A percentile compares a stretch with the other conserved stretches of the same genome.
These are phyloP conservation scores for Drosophila lacertosa DNA, from an alignment of 1,140 invertebrate species.

Conservation along the genomic window DNA sequence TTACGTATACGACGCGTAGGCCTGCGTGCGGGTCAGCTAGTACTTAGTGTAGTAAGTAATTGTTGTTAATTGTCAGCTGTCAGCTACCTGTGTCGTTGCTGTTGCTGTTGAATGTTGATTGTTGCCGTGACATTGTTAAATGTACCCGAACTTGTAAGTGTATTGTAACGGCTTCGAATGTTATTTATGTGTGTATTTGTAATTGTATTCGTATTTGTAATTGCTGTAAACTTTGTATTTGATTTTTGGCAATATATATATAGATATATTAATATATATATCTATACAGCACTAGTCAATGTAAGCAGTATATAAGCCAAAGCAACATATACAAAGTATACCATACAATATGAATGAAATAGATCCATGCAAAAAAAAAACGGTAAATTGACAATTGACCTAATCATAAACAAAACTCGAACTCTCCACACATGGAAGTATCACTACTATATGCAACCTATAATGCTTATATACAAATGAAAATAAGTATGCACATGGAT, in stretches of 20 bases:
- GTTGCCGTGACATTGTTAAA: slow-evolving; percentile 35
- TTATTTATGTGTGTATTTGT: slow-evolving; percentile 30
- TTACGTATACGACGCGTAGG: slow-evolving; percentile 57
- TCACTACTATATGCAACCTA: not conserved
- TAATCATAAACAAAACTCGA: not conserved
- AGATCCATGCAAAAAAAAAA: slow-evolving; percentile 6
- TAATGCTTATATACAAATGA: not conserved
- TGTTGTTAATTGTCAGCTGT: slow-evolving; percentile 62
- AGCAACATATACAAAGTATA: slow-evolving; percentile 13
- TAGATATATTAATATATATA: not conserved
- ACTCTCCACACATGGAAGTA: slow-evolving; percentile 1
- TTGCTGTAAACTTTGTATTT: slow-evolving; percentile 27
- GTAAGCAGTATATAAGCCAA: slow-evolving; percentile 33
- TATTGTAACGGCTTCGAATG: slow-evolving; percentile 49
- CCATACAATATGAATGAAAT: slow-evolving; percentile 14
- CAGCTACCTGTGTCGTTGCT: slow-evolving; percentile 44
- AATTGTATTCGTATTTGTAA: slow-evolving; percentile 26
- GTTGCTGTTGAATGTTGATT: slow-evolving; percentile 23
- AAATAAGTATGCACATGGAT: slow-evolving; percentile 2
- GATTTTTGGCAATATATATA: slow-evolving; percentile 22
- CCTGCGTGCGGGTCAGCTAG: slow-evolving; percentile 8
- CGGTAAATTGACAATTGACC: slow-evolving; percentile 5
- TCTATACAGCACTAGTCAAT: slow-evolving; percentile 22
- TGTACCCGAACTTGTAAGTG: slow-evolving; percentile 40
- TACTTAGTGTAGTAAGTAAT: slow-evolving; percentile 57